Base-by-base conservation (phyloP, 2,888 invertebrate genomes). In the Syrista parreyssii region DNA sequence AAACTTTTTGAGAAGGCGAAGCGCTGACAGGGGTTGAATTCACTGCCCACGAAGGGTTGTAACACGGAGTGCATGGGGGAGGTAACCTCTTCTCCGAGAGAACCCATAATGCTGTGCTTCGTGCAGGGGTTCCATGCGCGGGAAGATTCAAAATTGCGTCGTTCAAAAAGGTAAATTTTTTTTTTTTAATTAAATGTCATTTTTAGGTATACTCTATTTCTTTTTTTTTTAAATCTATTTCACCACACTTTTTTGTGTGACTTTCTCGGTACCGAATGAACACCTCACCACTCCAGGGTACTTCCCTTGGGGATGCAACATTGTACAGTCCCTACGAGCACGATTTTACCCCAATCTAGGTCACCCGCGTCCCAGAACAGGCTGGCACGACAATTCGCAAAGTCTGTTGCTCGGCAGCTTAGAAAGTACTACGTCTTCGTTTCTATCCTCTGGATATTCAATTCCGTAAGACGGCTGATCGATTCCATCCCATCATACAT, bases 41-140 rank as follows among this genome's bases (percentile, higher is more conserved):
- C 23, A 9, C 2, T 55, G 55, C 55, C 55, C 55, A 9, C 23
- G 55, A 15, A 74, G 30, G 74, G 23, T 30, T 15, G 74, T 30
- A 31, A 75, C 12, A 68, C 69, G 31, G 76, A 55, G 84, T 88
- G 87, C 81, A 88, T 87, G 88, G 89, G 86, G 84, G 88, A 90
- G 82, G 87, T 87, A 32, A 80, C 83, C 75, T 82, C 82, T 79
- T 82, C 86, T 71, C 81, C 86, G 79, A 89, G 89, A 84, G 91
- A 90, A 86, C 89, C 90, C 90, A 94, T 94, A 92, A 95, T 95
- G 95, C 93, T 95, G 91, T 95, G 95, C 92, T 95, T 95, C 87
- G 94, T 95, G 86, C 95, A 95, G 92, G 94, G 94, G 82, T 94
- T 94, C 89, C 93, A 94, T 82, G 92, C 87, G 76, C 87, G 88